phyloP scores from a whole-genome alignment of 2,797 vertebrate species.

The Myripristis murdjan region DNA sequence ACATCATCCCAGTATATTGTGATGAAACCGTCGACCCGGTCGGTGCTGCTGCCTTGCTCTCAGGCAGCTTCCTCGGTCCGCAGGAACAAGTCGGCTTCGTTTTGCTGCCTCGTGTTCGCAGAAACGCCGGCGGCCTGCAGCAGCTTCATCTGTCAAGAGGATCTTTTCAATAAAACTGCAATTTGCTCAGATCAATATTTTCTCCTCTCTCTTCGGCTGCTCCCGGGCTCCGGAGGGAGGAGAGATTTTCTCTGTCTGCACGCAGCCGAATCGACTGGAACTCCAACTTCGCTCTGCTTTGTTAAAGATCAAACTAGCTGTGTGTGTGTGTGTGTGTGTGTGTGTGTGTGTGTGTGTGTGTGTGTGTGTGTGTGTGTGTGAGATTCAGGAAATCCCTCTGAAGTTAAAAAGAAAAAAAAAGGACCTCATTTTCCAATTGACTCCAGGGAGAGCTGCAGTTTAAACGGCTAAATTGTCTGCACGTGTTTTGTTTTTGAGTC shows the following conservation, averaged over 20 bases:
- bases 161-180: constrained; percentile 60
- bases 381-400: constrained; percentile 41
- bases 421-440: not conserved
- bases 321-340: constrained; percentile 2
- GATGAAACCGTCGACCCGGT: no score
- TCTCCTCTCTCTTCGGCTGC: constrained; percentile 27
- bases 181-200: constrained; percentile 62
- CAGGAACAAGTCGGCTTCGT: not conserved
- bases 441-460: not conserved
- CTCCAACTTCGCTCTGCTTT: constrained; percentile 3
- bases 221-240: constrained; percentile 39
- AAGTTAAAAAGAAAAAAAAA: no score
- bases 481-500: constrained; percentile 26
- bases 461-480: constrained; percentile 32
- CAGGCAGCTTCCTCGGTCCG: not conserved
- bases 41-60: constrained; percentile 1
- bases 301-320: constrained; percentile 36
- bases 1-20: no score
- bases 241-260: constrained; percentile 35
- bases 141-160: constrained; percentile 41
- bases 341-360: constrained; percentile 6
- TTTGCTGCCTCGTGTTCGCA: constrained; percentile 37
- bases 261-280: not conserved
- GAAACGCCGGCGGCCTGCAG: constrained; percentile 41
- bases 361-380: not conserved